Evolutionary conservation across 2,888 invertebrate genomes (phyloP).

Genomic region (Ernsta delagoae): DNA sequence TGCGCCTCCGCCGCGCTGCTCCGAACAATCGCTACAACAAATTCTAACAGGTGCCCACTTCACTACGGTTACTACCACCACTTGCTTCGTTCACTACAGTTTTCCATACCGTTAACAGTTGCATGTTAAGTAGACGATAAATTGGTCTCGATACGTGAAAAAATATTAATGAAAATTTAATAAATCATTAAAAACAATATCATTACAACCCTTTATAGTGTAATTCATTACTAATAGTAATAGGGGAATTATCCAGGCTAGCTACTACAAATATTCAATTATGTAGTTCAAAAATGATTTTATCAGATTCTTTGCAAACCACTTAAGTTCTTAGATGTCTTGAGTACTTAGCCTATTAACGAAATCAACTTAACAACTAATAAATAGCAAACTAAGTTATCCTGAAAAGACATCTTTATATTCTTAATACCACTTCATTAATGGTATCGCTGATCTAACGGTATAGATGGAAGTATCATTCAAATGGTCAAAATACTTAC

Average conservation of each 20-base stretch:
- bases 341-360: too few relatives aligned
- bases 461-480: not conserved
- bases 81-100: constrained; percentile 49
- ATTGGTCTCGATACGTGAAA: not conserved
- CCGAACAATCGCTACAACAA: constrained; percentile 63
- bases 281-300: too few relatives aligned
- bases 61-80: too few relatives aligned
- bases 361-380: too few relatives aligned
- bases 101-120: constrained; percentile 55
- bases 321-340: too few relatives aligned
- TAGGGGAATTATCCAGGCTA: not conserved
- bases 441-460: too few relatives aligned
- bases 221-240: not conserved
- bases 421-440: too few relatives aligned
- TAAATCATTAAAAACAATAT: not conserved
- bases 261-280: not conserved
- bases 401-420: too few relatives aligned
- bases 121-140: constrained; percentile 41
- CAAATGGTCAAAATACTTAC: not conserved
- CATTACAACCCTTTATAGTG: not conserved
- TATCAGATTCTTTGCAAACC: too few relatives aligned
- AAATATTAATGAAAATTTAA: not conserved
- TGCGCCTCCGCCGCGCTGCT: constrained; percentile 62
- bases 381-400: too few relatives aligned
- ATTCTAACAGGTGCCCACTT: constrained; percentile 71